Conservation (phyloP, 2,797 vertebrate species). For the Hapalemur alaotrensis region DNA sequence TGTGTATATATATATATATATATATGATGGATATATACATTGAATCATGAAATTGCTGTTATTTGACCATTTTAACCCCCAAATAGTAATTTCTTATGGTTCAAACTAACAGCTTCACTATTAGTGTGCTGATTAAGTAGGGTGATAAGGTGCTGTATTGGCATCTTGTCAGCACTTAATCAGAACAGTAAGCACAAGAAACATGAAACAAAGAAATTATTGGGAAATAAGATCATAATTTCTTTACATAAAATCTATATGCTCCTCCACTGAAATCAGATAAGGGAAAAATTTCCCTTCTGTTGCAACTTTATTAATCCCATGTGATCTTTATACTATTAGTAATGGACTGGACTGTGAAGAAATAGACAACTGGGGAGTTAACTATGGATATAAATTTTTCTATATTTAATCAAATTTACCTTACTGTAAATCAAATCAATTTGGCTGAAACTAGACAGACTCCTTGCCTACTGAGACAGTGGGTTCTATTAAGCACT, state of each 20-base stretch:
- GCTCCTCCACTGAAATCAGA: not conserved
- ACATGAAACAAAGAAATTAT: not conserved
- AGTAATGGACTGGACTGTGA: slow-evolving; percentile 21
- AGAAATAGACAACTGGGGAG: slow-evolving; percentile 24
- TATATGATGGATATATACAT: not conserved
- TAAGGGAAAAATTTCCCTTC: not conserved
- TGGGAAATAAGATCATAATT: not conserved
- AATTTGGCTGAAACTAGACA: slow-evolving; percentile 49
- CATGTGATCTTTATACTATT: not conserved
- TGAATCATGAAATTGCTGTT: not conserved
- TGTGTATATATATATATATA: not conserved
- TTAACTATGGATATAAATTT: slow-evolving; percentile 3
- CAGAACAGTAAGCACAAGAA: not conserved
- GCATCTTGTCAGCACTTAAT: not conserved
- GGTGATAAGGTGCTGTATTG: not conserved
- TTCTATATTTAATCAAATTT: slow-evolving; percentile 52
- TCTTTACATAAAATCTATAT: not conserved
- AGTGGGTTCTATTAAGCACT: not conserved
- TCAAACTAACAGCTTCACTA: not conserved
- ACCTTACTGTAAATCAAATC: slow-evolving; percentile 39
- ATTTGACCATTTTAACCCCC: not conserved
- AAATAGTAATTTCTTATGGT: not conserved
- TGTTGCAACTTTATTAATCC: not conserved
- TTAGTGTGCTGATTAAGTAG: not conserved
- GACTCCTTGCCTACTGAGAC: not conserved